Percentiles rank a stretch among this genome's conserved stretches.
Conservation (phyloP, 2,797 vertebrate species). For the Poeciliopsis gracilis region DNA sequence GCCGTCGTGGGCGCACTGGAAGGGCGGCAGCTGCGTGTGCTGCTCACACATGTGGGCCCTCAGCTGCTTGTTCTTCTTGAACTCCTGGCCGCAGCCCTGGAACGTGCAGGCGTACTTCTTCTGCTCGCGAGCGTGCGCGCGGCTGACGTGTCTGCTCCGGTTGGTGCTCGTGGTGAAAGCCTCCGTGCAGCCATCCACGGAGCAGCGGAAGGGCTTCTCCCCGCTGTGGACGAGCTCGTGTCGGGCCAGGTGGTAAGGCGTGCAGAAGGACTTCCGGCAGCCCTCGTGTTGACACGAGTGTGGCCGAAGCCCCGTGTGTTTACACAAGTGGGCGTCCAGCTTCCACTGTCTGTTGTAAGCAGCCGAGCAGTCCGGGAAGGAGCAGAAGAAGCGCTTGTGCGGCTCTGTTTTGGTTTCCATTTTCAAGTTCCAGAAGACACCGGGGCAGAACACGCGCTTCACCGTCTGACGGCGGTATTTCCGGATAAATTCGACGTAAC, state of each 20-base stretch:
- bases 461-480: background rate
- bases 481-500: slow-evolving; percentile 20
- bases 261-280: slow-evolving; percentile 87
- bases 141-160: slow-evolving; percentile 83
- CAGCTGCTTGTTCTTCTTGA: slow-evolving; percentile 93
- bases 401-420: slow-evolving; percentile 43
- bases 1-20: slow-evolving; percentile 85
- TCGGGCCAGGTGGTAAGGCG: slow-evolving; percentile 83
- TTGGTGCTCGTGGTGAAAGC: slow-evolving; percentile 88
- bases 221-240: slow-evolving; percentile 88
- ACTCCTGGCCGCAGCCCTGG: slow-evolving; percentile 84
- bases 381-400: slow-evolving; percentile 85
- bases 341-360: slow-evolving; percentile 88
- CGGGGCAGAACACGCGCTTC: slow-evolving; percentile 11
- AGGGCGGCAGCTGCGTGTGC: slow-evolving; percentile 83
- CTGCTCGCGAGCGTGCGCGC: slow-evolving; percentile 77
- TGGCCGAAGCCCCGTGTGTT: slow-evolving; percentile 90
- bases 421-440: fast-evolving
- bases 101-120: slow-evolving; percentile 83
- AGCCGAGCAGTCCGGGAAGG: slow-evolving; percentile 84
- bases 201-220: slow-evolving; percentile 81
- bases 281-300: slow-evolving; percentile 77
- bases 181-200: slow-evolving; percentile 59
- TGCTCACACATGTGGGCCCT: slow-evolving; percentile 87
- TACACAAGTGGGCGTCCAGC: slow-evolving; percentile 88